Evolutionary conservation across 2,797 vertebrate genomes (phyloP).

Genomic region (Myotis planiceps): DNA sequence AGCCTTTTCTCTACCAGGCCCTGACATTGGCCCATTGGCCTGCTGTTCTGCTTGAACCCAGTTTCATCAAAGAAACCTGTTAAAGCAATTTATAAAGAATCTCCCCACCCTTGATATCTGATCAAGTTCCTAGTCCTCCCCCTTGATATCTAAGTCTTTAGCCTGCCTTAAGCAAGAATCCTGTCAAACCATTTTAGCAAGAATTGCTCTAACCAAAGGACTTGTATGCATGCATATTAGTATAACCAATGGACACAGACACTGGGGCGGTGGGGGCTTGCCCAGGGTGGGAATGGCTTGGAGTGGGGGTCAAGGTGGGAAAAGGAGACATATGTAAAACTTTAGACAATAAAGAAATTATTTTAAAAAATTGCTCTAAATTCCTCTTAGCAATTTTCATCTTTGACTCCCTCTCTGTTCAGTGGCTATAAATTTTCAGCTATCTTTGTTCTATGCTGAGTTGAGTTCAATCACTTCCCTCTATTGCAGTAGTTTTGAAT

Average conservation of each 20-base stretch:
- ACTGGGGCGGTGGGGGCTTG: too few species aligned
- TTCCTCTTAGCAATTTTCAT: not conserved
- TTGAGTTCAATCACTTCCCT: not conserved
- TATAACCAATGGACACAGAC: too few species aligned
- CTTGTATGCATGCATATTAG: too few species aligned
- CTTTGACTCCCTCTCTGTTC: not conserved
- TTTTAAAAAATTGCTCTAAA: not conserved
- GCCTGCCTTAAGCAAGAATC: not conserved
- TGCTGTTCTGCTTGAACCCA: not conserved
- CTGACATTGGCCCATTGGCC: too few species aligned
- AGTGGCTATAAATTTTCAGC: not conserved
- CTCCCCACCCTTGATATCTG: not conserved
- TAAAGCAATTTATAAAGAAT: not conserved
- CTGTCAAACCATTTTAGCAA: not conserved
- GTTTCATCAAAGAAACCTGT: not conserved
- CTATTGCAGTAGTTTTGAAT: not conserved
- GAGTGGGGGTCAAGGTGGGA: too few species aligned
- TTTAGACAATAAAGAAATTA: too few species aligned
- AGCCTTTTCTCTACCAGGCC: not conserved
- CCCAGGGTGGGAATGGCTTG: too few species aligned
- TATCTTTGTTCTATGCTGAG: not conserved
- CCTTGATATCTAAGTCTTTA: not conserved
- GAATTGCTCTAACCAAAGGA: not conserved
- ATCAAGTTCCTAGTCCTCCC: not conserved
- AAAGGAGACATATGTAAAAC: too few species aligned